A percentile compares a stretch with the other conserved stretches of the same genome.
Evolutionary conservation across 2,113 vertebrate species (phyloP).

Genomic region (Heptranchias perlo): DNA sequence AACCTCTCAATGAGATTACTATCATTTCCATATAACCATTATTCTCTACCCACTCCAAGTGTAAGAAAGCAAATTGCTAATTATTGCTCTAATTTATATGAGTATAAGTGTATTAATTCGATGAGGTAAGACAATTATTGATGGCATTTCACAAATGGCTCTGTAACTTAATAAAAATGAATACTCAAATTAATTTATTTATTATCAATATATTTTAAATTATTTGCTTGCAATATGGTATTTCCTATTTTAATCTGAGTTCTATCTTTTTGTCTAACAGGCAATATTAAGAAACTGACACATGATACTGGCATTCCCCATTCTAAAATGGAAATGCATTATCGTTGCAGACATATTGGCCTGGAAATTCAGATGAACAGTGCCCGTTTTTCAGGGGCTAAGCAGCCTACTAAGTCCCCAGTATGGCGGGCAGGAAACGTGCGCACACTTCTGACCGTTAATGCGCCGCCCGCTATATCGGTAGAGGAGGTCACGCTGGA

Average conservation of each 20-base stretch:
- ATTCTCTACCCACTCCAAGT: not conserved
- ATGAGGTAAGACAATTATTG: not conserved
- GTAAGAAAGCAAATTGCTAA: conserved; percentile 33
- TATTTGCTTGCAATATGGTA: not conserved
- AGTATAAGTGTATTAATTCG: conserved; percentile 10
- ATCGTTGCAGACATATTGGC: not conserved
- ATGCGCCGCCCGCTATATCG: not conserved
- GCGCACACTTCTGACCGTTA: not conserved
- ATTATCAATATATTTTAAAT: conserved; percentile 15
- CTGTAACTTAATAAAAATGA: conserved; percentile 15
- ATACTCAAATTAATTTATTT: conserved; percentile 26
- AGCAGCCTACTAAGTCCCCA: not conserved
- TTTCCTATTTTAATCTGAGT: not conserved
- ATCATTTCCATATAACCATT: conserved; percentile 22
- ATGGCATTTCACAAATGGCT: not conserved
- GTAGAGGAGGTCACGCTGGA: not conserved
- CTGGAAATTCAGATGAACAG: not conserved
- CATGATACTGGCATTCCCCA: not conserved
- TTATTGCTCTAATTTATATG: not conserved
- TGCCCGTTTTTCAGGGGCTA: not conserved
- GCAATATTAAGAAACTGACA: not conserved
- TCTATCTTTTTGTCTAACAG: not conserved
- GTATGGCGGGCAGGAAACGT: not conserved
- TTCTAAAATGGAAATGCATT: not conserved
- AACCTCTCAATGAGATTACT: conserved; percentile 30